Base-by-base conservation (phyloP, 2,888 invertebrate species). In the Julus scanicus region DNA sequence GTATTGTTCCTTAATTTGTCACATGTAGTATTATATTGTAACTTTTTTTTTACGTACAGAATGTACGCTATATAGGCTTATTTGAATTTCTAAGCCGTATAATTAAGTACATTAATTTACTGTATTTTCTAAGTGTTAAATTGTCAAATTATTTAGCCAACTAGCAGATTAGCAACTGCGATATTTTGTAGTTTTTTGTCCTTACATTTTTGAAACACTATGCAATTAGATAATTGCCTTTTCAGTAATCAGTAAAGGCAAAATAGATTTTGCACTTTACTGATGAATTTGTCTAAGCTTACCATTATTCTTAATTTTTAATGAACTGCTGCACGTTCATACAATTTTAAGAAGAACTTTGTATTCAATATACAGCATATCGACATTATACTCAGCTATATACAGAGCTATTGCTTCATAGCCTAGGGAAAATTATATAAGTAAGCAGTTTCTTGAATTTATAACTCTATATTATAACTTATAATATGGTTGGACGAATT, bases 261-360 rank as follows among this genome's bases (percentile, higher is more conserved):
- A 17, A n/a, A 63, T 63, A n/a, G n/a, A n/a, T 71, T 6, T 20
- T 71, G 29, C 11, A 71, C 20, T 29, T 71, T 20, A 29, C 4
- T 71, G n/a, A 71, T 71, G 63, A 63, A 63, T 63, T 63, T 63
- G n/a, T 71, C 29, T 71, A 11, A 29, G 71, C 71, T 71, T n/a
- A n/a, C n/a, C 71, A 29, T 71, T 71, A 71, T 71, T 71, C 71
- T 71, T 71, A n/a, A 29, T 11, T 71, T 71, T 71, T 29, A 71
- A 71, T 71, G 71, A 71, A 48, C 48, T 48, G 48, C 48, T 48
- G 48, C 13, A 48, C 13, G 13, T 0, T 6, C 48, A 48, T 48
- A 29, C 29, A 29, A 29, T 29, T 29, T 29, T 29, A 1, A 29
- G 29, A 29, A 29, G 48, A 48, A 1, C 48, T 48, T 6, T 48